phyloP scores from a whole-genome alignment of 1,140 invertebrate species.

The Berghia stephanieae region DNA sequence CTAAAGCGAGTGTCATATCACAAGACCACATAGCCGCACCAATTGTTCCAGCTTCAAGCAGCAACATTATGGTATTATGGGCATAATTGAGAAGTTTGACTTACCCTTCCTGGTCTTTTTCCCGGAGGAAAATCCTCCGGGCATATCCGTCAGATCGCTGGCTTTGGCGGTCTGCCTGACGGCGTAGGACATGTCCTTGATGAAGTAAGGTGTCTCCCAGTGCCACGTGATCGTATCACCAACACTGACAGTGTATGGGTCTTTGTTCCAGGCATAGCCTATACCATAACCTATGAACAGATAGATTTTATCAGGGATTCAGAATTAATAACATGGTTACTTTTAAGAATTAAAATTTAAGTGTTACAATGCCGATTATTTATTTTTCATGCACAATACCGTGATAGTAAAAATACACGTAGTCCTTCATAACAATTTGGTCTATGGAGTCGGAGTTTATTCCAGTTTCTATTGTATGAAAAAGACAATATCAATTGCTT shows the following conservation, averaged over 20 bases:
- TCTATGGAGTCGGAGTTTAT: too few species aligned
- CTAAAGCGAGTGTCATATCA: too few species aligned
- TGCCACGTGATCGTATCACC: conserved; percentile 53
- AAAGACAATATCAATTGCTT: too few species aligned
- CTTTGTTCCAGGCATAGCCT: conserved; percentile 44
- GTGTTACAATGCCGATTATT: too few species aligned
- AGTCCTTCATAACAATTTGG: too few species aligned
- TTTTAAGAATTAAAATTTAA: too few species aligned
- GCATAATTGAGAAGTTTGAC: not conserved
- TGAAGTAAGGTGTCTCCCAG: conserved; percentile 45
- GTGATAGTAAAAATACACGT: too few species aligned
- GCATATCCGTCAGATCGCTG: conserved; percentile 5
- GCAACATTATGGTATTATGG: too few species aligned
- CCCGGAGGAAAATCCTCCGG: conserved; percentile 42
- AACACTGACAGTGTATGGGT: conserved; percentile 35
- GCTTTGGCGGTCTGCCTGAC: conserved; percentile 45
- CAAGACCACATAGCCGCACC: too few species aligned
- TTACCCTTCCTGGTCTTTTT: conserved; percentile 34
- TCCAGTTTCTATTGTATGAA: too few species aligned
- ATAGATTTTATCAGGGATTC: not conserved
- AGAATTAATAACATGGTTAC: not conserved
- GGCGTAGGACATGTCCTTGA: conserved; percentile 34
- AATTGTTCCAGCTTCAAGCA: too few species aligned
- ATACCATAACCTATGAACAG: conserved; percentile 19
- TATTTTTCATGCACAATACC: too few species aligned